Evolutionary conservation across 2,113 vertebrate species (phyloP).

Genomic region (Nothocercus nigrocapillus): DNA sequence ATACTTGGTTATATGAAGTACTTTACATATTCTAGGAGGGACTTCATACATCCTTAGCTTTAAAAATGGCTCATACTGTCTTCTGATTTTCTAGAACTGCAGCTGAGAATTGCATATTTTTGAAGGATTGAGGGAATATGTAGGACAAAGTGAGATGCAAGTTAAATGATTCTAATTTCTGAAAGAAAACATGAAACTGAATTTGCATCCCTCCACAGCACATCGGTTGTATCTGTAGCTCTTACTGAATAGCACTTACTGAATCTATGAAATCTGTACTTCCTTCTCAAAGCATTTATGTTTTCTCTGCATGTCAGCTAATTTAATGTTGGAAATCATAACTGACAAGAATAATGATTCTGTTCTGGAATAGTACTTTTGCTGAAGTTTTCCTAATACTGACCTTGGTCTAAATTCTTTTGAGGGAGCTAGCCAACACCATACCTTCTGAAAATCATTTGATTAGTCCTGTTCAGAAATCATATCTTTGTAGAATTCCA

Average conservation of each 20-base stretch:
- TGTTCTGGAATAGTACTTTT: background rate
- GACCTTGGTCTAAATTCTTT: background rate
- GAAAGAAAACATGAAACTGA: background rate
- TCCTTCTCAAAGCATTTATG: background rate
- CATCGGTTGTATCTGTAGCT: background rate
- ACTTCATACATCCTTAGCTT: background rate
- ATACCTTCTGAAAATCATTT: background rate
- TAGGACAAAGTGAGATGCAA: background rate
- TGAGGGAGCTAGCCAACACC: background rate
- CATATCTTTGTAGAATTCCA: background rate
- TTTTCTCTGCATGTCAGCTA: background rate
- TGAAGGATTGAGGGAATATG: background rate
- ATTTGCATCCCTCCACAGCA: background rate
- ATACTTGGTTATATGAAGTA: background rate
- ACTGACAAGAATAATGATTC: background rate
- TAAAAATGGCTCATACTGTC: background rate
- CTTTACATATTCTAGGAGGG: background rate
- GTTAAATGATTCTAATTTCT: constrained; percentile 18
- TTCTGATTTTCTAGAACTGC: background rate
- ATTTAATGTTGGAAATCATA: background rate
- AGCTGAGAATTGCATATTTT: background rate
- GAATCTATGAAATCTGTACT: background rate
- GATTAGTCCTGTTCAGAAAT: background rate
- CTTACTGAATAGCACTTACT: background rate
- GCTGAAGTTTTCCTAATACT: background rate